Evolutionary conservation across 2,888 invertebrate genomes (phyloP), one percentile per base, ranked within the genome.

Genomic region (Mythimna loreyi): DNA sequence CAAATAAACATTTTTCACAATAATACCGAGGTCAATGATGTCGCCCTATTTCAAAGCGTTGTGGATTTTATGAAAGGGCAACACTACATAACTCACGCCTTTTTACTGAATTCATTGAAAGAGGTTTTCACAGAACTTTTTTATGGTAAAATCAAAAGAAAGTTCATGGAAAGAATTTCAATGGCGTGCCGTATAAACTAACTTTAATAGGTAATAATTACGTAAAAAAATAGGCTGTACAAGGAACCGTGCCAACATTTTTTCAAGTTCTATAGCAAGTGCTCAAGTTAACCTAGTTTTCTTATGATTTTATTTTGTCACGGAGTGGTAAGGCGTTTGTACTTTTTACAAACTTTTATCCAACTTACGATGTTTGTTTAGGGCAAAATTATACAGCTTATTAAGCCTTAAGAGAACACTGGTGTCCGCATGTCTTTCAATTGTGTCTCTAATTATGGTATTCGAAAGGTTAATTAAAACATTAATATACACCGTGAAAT

Each of bases 151-250:
- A 58, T 53, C 40, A 68, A 72, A 72, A 33, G 1, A 25, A 45
- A 40, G 9, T 47, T 52, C 53, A 53, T 50, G 58, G 45, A 59
- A 36, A 61, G 49, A 53, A 53, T 64, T 75, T 40, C 30, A 73
- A 73, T 67, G 11, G 58, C 64, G 61, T 65, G 53, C 36, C 33
- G 53, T 58, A 30, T 63, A 66, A 47, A 59, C 36, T 16, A 16
- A 40, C 13, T 11, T 61, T 69, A 69, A 59, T 62, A 64, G 43
- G 43, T 58, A 75, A n/a, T n/a, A n/a, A 70, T 80, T 80, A 78
- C 63, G 7, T 58, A 53, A 63, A 36, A 59, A 68, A 63, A 62
- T 45, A 74, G 58, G 64, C 28, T 47, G 43, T 45, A 49, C 49
- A 75, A 59, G 45, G 59, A 70, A 36, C 60, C 45, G 63, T 64